These are phyloP conservation scores for Ariolimax columbianus DNA, from an alignment of 2,888 invertebrate species.

Conservation along the genomic window DNA sequence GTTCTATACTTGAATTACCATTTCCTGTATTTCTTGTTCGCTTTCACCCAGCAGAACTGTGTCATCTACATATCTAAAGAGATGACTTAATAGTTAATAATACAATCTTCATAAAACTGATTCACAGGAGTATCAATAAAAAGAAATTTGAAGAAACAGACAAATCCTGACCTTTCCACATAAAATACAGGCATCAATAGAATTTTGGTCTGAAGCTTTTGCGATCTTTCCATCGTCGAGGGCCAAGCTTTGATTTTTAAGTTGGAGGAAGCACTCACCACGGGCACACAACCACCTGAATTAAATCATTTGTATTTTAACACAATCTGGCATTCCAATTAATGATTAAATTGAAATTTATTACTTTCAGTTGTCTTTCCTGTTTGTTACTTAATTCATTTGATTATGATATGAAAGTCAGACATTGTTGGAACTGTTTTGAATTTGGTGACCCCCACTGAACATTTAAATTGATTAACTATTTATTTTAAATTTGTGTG, in stretches of 20 bases:
- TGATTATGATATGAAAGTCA: no score
- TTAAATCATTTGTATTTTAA: background rate
- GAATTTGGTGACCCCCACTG: no score
- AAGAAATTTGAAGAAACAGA: background rate
- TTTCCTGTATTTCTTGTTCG: no score
- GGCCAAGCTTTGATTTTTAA: slow-evolving; percentile 4
- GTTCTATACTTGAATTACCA: no score
- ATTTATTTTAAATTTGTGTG: no score
- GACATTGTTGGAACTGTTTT: no score
- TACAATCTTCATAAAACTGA: background rate
- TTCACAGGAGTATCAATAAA: background rate
- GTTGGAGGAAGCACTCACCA: slow-evolving; percentile 28
- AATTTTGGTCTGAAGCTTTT: background rate
- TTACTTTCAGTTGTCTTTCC: no score
- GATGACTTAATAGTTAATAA: background rate
- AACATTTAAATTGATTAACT: no score
- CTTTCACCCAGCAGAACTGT: no score
- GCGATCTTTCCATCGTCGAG: slow-evolving; percentile 44
- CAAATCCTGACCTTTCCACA: slow-evolving; percentile 35
- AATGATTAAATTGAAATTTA: no score
- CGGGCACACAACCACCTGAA: slow-evolving; percentile 40
- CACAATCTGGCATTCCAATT: background rate
- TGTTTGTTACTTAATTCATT: no score
- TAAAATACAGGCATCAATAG: slow-evolving; percentile 25
- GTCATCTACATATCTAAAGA: no score